These are phyloP conservation scores for Entomyzon cyanotis DNA, from an alignment of 2,113 vertebrate species.

Conservation along the genomic window DNA sequence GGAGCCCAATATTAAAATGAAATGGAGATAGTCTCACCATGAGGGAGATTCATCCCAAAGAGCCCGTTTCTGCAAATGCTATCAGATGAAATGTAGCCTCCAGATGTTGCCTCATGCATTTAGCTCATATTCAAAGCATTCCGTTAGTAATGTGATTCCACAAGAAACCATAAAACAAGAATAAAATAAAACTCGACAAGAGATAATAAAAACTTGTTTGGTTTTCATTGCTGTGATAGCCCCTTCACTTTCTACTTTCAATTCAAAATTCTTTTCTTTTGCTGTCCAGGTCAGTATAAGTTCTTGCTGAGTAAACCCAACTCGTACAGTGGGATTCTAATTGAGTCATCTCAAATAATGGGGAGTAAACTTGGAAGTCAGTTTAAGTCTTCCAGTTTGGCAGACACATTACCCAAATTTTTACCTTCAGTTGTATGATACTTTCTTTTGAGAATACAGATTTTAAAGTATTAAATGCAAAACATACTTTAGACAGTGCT, in stretches of 20 bases:
- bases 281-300: rapidly evolving
- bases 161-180: neutral
- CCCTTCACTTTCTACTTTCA: neutral
- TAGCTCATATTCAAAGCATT: neutral
- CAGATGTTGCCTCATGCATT: neutral
- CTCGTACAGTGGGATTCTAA: rapidly evolving
- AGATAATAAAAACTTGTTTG: neutral
- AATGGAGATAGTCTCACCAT: neutral
- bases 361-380: neutral
- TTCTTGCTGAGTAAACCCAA: neutral
- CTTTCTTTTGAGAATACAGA: neutral
- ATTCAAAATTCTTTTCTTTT: neutral
- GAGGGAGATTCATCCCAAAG: neutral
- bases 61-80: conserved; percentile 5
- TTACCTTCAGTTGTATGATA: neutral
- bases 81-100: neutral
- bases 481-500: neutral
- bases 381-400: neutral
- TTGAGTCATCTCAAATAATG: neutral
- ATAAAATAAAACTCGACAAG: neutral
- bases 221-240: neutral
- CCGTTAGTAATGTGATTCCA: neutral
- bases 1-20: neutral
- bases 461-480: neutral
- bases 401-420: neutral